These are phyloP conservation scores for Drosophila kurseongensis DNA, from an alignment of 1,140 invertebrate genomes.

Conservation along the genomic window DNA sequence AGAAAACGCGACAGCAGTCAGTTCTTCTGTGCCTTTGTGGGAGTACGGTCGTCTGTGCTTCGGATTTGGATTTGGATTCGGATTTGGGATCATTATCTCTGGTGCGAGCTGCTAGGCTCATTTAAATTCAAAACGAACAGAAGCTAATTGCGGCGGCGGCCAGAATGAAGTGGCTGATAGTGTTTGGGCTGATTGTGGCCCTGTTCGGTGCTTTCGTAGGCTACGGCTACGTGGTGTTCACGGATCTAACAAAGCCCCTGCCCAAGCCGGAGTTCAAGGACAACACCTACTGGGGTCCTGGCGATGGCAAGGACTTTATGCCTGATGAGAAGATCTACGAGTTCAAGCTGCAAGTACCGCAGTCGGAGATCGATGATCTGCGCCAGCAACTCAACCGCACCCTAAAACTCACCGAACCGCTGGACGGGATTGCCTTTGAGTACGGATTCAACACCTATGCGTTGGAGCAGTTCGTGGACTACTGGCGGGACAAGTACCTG, in stretches of 20 bases:
- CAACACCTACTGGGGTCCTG: conserved; percentile 78
- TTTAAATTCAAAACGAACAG: conserved; percentile 35
- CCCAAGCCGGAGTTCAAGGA: conserved; percentile 72
- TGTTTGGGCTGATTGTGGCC: conserved; percentile 70
- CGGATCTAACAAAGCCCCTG: conserved; percentile 69
- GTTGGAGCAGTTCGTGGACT: conserved; percentile 88
- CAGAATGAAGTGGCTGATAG: conserved; percentile 69
- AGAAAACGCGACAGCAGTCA: conserved; percentile 12
- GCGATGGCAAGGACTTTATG: conserved; percentile 59
- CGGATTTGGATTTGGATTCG: neutral
- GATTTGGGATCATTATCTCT: conserved; percentile 2
- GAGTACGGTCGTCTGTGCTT: conserved; percentile 4
- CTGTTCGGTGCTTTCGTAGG: conserved; percentile 62
- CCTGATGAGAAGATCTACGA: conserved; percentile 67
- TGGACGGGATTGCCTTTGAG: conserved; percentile 89
- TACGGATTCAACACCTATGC: conserved; percentile 92
- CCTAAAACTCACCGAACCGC: conserved; percentile 86
- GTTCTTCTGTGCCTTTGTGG: conserved; percentile 16
- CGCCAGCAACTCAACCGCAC: conserved; percentile 86
- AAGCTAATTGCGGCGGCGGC: neutral
- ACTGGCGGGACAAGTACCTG: conserved; percentile 91
- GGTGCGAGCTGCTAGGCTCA: conserved; percentile 1
- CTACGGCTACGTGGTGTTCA: conserved; percentile 67
- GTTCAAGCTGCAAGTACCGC: conserved; percentile 53
- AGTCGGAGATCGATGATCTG: conserved; percentile 86